Base-by-base conservation (phyloP, 1,140 invertebrate genomes). In the Eumeta japonica region DNA sequence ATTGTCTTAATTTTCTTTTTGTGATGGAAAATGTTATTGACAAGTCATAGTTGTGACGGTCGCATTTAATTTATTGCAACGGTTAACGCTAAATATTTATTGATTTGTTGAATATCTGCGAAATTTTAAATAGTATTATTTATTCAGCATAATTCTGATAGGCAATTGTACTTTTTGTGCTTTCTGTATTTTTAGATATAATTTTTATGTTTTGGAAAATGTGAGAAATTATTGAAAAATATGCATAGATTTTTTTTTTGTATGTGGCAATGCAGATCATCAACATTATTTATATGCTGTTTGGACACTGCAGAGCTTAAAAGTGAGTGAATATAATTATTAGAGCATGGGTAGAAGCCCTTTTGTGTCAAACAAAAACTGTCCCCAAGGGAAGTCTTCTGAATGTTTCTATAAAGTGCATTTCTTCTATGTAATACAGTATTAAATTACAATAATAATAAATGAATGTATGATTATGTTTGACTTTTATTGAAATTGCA, bases 361-460 rank as follows among this genome's bases (percentile, higher is more conserved):
- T n/a, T n/a, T n/a, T n/a, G n/a, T 24, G 5, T 24, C 20, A 7
- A 5, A 29, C 52, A 50, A 53, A 52, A 70, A 66, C 57, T 67
- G 67, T 72, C 67, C 70, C 67, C 71, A 70, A 75, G 72, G 68
- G 63, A 75, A 76, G 83, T 87, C 85, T 86, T 87, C 84, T 86
- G 84, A 85, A 85, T 84, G 84, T 87, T 87, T 87, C 84, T 82
- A 80, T 81, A 80, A 84, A 86, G 85, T 87, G 85, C 85, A 87
- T 87, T 87, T 87, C 85, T 86, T 85, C 83, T 86, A 86, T 86
- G 84, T 86, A 86, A 86, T 86, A 86, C 85, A 87, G 85, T 86
- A 86, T 86, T 87, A 87, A 80, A 77, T 80, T 82, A 81, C 78
- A 80, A 81, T 79, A 70, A n/a, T n/a, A 72, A 63, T 72, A 75